Conservation (phyloP, 1,140 invertebrate species). For the Diploscapter pachys region DNA sequence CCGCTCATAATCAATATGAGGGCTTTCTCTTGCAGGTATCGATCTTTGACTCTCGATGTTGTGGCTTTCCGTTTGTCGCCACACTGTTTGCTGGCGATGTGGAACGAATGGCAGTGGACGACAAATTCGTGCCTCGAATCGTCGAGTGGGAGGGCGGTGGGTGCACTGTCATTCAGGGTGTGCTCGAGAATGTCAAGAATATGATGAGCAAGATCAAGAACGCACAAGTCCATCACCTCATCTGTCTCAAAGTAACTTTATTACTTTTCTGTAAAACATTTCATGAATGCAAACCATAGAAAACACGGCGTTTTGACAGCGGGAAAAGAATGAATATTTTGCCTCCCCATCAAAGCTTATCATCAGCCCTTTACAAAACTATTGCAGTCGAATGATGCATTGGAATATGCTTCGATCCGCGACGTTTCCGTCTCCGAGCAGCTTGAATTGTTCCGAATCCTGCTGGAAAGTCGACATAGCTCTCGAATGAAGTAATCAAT, state of each 20-base stretch:
- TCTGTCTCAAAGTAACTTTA: constrained; percentile 17
- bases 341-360: too few species aligned
- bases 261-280: not conserved
- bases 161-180: constrained; percentile 26
- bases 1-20: too few species aligned
- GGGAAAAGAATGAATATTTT: not conserved
- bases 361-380: not conserved
- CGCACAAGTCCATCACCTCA: constrained; percentile 1
- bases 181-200: constrained; percentile 10
- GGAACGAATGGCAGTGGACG: constrained; percentile 10
- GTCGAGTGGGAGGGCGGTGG: constrained; percentile 14
- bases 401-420: constrained; percentile 25
- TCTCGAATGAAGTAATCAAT: constrained; percentile 2
- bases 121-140: constrained; percentile 6
- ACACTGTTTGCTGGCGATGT: constrained; percentile 19
- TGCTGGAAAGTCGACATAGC: constrained; percentile 10
- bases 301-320: not conserved
- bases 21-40: not conserved
- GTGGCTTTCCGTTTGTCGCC: constrained; percentile 17
- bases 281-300: not conserved
- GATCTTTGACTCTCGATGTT: constrained; percentile 26
- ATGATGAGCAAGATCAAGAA: constrained; percentile 19
- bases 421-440: constrained; percentile 13
- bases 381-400: constrained; percentile 21
- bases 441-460: constrained; percentile 8